Percentiles rank a stretch among this genome's conserved stretches.
These are phyloP conservation scores for Margarornis squamiger DNA, from an alignment of 2,797 vertebrate genomes.

Conservation along the genomic window DNA sequence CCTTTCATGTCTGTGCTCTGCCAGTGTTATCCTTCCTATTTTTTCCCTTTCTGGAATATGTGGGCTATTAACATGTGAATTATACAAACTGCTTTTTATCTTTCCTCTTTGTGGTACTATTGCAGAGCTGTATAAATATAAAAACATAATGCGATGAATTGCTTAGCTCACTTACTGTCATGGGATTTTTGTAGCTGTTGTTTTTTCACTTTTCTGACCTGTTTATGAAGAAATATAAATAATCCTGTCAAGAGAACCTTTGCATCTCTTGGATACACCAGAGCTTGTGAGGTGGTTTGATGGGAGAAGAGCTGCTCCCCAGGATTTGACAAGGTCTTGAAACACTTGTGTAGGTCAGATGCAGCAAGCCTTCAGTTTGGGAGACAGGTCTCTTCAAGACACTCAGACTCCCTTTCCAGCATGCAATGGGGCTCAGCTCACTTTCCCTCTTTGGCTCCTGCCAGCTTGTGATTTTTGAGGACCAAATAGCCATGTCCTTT, in stretches of 20 bases:
- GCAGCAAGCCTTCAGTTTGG: neutral
- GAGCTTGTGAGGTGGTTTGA: neutral
- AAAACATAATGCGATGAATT: neutral
- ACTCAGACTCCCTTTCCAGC: neutral
- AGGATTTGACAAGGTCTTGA: neutral
- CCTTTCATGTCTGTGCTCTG: conserved; percentile 8
- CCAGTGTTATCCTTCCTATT: neutral
- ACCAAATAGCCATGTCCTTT: neutral
- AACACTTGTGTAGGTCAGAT: neutral
- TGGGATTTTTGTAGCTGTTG: neutral
- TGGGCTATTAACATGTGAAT: conserved; percentile 16
- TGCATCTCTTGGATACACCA: neutral
- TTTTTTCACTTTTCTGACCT: neutral
- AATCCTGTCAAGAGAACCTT: neutral
- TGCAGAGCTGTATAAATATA: conserved; percentile 15
- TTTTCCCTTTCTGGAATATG: conserved; percentile 27
- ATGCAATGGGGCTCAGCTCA: accelerated
- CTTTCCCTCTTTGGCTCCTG: neutral
- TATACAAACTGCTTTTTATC: conserved; percentile 19
- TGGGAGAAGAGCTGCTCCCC: neutral
- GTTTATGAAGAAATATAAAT: neutral
- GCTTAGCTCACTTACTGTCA: neutral
- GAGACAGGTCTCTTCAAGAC: neutral
- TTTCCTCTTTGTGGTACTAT: neutral
- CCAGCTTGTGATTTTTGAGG: neutral